phyloP scores from a whole-genome alignment of 2,888 invertebrate genomes.

The Spisula subtruncata region DNA sequence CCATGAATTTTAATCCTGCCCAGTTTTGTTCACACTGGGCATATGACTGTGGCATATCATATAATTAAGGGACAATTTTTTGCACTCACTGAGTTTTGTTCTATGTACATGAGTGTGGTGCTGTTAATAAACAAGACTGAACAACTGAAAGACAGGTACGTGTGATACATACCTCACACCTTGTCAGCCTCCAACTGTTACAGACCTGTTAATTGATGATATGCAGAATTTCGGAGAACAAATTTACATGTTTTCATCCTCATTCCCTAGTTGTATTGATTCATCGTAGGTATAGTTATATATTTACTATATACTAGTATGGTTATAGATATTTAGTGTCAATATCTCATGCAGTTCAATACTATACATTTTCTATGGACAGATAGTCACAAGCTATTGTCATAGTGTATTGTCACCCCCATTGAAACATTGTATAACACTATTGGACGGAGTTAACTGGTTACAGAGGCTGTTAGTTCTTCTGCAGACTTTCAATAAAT shows the following conservation, averaged over 20 bases:
- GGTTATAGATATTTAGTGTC: constrained; percentile 35
- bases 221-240: not conserved
- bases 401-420: constrained; percentile 37
- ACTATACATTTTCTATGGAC: constrained; percentile 34
- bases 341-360: constrained; percentile 39
- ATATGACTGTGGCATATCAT: too few species aligned
- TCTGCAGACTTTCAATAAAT: constrained; percentile 28
- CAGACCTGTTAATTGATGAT: constrained; percentile 1
- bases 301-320: not conserved
- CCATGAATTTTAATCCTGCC: too few species aligned
- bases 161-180: not conserved
- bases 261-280: not conserved
- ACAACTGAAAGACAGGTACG: not conserved
- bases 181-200: not conserved
- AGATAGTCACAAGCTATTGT: constrained; percentile 44
- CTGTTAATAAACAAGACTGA: too few species aligned
- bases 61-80: too few species aligned
- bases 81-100: too few species aligned
- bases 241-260: constrained; percentile 13
- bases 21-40: too few species aligned
- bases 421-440: constrained; percentile 36
- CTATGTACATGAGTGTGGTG: too few species aligned
- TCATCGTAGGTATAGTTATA: too few species aligned
- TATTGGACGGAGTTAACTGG: constrained; percentile 29
- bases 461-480: not conserved